Evolutionary conservation across 2,888 invertebrate genomes (phyloP).

Genomic region (Gari tellinella): DNA sequence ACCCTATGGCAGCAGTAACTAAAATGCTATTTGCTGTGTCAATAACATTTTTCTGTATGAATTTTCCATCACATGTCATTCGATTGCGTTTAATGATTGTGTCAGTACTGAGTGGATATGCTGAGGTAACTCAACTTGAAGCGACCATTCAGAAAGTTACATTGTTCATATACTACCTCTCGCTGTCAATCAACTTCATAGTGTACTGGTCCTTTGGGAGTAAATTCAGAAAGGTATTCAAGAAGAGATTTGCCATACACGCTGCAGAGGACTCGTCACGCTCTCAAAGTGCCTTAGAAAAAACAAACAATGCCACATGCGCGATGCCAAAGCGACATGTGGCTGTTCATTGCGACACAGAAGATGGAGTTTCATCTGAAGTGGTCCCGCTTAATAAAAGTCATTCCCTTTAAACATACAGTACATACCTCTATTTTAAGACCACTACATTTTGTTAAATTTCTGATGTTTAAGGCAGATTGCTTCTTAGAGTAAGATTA

Average conservation of each 20-base stretch:
- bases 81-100: constrained; percentile 53
- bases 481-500: no score
- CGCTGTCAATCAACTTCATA: constrained; percentile 71
- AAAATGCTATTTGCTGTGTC: constrained; percentile 66
- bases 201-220: constrained; percentile 71
- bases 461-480: no score
- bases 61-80: constrained; percentile 70
- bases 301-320: neutral
- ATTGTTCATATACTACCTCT: constrained; percentile 70
- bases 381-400: no score
- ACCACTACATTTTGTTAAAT: no score
- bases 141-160: constrained; percentile 55
- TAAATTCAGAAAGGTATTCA: constrained; percentile 63
- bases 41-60: constrained; percentile 64
- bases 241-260: constrained; percentile 5
- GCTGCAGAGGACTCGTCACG: neutral
- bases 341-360: no score
- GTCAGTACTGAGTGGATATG: constrained; percentile 25
- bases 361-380: no score
- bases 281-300: constrained; percentile 9
- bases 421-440: no score
- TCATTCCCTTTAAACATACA: no score
- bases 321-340: no score
- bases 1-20: constrained; percentile 60
- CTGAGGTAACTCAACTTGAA: constrained; percentile 23